A percentile compares a stretch with the other conserved stretches of the same genome.
Evolutionary conservation across 2,113 vertebrate species (phyloP).

Genomic region (Entomyzon cyanotis): DNA sequence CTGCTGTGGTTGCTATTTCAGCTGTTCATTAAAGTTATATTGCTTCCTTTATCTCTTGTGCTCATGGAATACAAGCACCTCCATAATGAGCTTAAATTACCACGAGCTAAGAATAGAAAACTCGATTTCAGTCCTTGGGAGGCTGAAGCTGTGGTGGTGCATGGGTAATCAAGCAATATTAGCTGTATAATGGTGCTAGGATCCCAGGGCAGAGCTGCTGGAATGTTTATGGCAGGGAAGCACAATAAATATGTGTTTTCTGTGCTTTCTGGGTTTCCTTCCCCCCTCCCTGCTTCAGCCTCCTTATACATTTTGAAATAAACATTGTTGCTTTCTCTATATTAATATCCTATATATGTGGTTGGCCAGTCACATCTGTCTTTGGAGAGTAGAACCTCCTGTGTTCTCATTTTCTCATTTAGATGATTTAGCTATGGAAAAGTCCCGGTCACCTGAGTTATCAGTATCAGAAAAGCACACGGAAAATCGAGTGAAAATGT

Average conservation of each 20-base stretch:
- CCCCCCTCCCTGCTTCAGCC: not conserved
- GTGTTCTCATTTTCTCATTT: slow-evolving; percentile 30
- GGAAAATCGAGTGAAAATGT: not conserved
- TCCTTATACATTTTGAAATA: not conserved
- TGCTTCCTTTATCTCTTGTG: slow-evolving; percentile 67
- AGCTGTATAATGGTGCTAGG: slow-evolving; percentile 36
- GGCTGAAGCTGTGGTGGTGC: slow-evolving; percentile 39
- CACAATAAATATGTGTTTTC: slow-evolving; percentile 29
- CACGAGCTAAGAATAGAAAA: slow-evolving; percentile 66
- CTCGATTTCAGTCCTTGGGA: slow-evolving; percentile 63
- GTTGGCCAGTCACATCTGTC: not conserved
- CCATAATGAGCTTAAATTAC: slow-evolving; percentile 66
- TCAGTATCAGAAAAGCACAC: not conserved
- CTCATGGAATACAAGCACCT: slow-evolving; percentile 54
- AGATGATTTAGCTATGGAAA: not conserved
- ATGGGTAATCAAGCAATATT: slow-evolving; percentile 54
- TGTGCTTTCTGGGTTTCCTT: not conserved
- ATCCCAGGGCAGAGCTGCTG: slow-evolving; percentile 4
- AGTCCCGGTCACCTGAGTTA: not conserved
- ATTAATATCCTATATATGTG: not conserved
- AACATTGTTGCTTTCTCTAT: not conserved
- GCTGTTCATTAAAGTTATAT: slow-evolving; percentile 67
- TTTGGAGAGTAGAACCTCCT: not conserved
- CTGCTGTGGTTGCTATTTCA: slow-evolving; percentile 58
- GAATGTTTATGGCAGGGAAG: not conserved